A percentile compares a stretch with the other conserved stretches of the same genome.
These are phyloP conservation scores for Drosophila kanapiae DNA, from an alignment of 1,140 invertebrate genomes.

Conservation along the genomic window DNA sequence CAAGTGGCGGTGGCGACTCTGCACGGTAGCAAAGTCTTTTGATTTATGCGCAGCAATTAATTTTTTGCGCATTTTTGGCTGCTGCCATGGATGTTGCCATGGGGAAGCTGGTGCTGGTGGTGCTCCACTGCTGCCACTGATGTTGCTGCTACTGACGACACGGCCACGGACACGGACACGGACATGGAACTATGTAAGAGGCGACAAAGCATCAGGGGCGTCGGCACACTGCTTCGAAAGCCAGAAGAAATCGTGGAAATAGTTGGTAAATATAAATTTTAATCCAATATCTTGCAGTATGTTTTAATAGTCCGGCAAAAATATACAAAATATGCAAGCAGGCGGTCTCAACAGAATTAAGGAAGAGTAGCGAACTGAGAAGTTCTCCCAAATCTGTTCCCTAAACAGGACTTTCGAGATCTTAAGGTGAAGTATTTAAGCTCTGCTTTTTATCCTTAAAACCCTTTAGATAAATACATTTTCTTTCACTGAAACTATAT, in stretches of 20 bases:
- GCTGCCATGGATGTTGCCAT: constrained; percentile 57
- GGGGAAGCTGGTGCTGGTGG: constrained; percentile 56
- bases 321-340: no score
- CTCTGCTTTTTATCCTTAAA: no score
- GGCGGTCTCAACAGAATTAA: no score
- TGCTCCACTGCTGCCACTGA: constrained; percentile 7
- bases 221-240: constrained; percentile 19
- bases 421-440: no score
- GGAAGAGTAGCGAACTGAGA: no score
- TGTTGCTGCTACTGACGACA: constrained; percentile 28
- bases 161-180: constrained; percentile 50
- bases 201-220: constrained; percentile 58
- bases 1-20: constrained; percentile 30
- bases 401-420: no score
- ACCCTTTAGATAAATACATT: no score
- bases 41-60: constrained; percentile 83
- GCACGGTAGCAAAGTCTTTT: constrained; percentile 75
- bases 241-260: no score
- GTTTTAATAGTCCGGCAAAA: no score
- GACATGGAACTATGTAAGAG: constrained; percentile 75
- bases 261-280: not conserved
- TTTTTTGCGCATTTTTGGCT: constrained; percentile 79
- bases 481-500: no score
- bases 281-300: not conserved
- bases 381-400: no score